Evolutionary conservation across 2,113 vertebrate genomes (phyloP), one percentile per base, ranked within the genome.

Genomic region (Ochotona princeps): DNA sequence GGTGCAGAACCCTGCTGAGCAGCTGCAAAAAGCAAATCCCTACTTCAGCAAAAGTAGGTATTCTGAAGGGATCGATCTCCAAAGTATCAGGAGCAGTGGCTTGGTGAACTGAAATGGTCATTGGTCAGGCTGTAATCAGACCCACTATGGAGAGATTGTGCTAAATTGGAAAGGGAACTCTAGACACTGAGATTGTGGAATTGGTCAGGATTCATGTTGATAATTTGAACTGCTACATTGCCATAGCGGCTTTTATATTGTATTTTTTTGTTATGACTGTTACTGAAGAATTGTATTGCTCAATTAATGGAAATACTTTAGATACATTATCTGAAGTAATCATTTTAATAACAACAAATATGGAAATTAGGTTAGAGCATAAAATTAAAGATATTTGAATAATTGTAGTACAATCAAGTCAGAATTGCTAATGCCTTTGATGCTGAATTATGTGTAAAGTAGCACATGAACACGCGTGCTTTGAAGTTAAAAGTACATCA

Each of bases 311-410:
- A 95, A 97, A 95, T 97, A 95, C 70, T 97, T 91, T 94, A 97
- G 94, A 54, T 96, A 79, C 70, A 96, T 97, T 97, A 97, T 97
- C 97, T 97, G 54, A 95, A 97, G 97, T 97, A 97, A 96, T 97
- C 67, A 94, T 96, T 96, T 97, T 97, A 93, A 96, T 96, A 97
- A 98, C 90, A 97, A 93, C 1, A 1, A 96, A 97, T 97, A 97
- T 65, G 94, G 93, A 98, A 98, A 98, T 98, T 97, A 98, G 96
- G 92, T 91, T 69, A 96, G 95, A 92, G 94, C 89, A 96, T 93
- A 97, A 98, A 98, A 98, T 98, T 97, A 98, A 97, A 96, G 92
- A 96, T 97, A 98, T 97, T 98, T 97, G 96, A 98, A 98, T 98
- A 98, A 98, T 98, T 98, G 96, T 75, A 97, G 97, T 97, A 97